Evolutionary conservation across 1,140 invertebrate species (phyloP).

Genomic region (Danaus plexippus): DNA sequence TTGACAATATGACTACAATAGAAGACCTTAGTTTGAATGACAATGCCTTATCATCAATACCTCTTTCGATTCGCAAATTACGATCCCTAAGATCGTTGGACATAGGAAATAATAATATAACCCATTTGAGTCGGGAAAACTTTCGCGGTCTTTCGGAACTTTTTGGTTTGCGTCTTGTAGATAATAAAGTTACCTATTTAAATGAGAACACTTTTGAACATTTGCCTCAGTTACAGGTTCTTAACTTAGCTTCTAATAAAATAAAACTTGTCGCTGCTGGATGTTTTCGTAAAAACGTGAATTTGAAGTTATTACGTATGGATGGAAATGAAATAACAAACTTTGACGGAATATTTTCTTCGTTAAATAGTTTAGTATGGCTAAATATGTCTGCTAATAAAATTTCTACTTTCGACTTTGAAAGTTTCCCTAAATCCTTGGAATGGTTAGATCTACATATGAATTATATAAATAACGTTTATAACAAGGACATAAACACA

Average conservation of each 20-base stretch:
- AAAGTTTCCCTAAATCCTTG: conserved; percentile 76
- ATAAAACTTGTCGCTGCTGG: conserved; percentile 76
- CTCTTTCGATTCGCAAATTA: conserved; percentile 78
- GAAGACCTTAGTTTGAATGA: conserved; percentile 84
- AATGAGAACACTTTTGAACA: conserved; percentile 78
- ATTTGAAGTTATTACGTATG: conserved; percentile 77
- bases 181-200: conserved; percentile 79
- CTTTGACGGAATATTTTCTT: conserved; percentile 78
- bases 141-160: conserved; percentile 76
- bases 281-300: conserved; percentile 77
- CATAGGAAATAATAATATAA: conserved; percentile 84
- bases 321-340: conserved; percentile 79
- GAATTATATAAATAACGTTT: conserved; percentile 74
- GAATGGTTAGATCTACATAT: conserved; percentile 81
- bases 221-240: conserved; percentile 76
- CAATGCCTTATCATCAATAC: conserved; percentile 82
- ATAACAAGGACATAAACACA: conserved; percentile 52
- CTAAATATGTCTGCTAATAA: conserved; percentile 81
- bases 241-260: conserved; percentile 80
- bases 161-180: conserved; percentile 77
- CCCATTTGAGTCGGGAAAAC: conserved; percentile 73
- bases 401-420: conserved; percentile 78
- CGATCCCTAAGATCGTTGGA: conserved; percentile 82
- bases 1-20: conserved; percentile 84
- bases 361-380: conserved; percentile 77